Conservation (phyloP, 2,113 vertebrate genomes). For the Pandion haliaetus region DNA sequence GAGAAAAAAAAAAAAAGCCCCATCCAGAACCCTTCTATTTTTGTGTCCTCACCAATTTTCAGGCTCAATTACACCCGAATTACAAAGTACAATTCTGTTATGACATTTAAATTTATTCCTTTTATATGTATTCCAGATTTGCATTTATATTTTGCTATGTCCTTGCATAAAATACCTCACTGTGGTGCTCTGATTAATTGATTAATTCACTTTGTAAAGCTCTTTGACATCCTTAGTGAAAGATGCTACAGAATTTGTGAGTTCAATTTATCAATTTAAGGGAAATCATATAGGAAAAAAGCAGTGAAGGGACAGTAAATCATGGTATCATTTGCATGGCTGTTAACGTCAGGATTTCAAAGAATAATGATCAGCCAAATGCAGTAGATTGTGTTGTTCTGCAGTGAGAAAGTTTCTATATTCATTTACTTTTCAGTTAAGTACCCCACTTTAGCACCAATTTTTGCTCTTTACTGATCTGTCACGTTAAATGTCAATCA, state of each 20-base stretch:
- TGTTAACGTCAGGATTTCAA: background rate
- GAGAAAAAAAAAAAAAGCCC: accelerated
- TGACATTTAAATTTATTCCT: background rate
- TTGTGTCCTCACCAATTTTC: background rate
- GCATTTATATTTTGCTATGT: background rate
- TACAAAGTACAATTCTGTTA: background rate
- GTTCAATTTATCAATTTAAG: background rate
- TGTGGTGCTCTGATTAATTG: background rate
- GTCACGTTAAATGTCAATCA: background rate
- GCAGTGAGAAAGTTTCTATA: background rate
- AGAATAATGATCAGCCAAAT: background rate
- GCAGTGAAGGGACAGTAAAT: background rate
- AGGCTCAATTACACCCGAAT: background rate
- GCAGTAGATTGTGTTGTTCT: background rate
- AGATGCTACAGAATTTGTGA: background rate
- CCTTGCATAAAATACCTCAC: background rate
- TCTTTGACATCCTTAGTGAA: background rate
- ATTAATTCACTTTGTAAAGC: background rate
- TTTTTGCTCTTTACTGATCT: background rate
- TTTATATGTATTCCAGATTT: background rate
- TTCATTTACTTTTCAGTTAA: background rate
- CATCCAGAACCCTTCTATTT: background rate
- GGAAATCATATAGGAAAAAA: background rate
- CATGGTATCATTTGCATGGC: background rate
- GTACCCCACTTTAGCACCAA: background rate